Evolutionary conservation across 2,113 vertebrate species (phyloP), one percentile per base, ranked within the genome.

Genomic region (Cottus gobio): DNA sequence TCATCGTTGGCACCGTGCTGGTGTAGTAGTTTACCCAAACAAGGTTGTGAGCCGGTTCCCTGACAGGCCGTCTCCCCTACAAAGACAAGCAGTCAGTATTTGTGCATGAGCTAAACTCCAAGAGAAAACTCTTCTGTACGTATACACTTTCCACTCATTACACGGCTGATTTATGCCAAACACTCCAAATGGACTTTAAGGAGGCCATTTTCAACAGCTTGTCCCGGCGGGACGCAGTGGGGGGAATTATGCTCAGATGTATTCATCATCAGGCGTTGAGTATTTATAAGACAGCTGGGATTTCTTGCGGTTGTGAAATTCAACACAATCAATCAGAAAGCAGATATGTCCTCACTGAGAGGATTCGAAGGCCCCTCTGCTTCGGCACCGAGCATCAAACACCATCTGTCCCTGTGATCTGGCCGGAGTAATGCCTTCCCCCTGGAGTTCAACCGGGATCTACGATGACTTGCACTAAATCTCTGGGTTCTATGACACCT

Each of bases 21-120:
- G 60, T 66, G 69, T 61, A 76, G 90, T 90, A 76, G 90, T 90
- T 92, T 90, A 92, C 87, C 90, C 90, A 92, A 93, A 92, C 91
- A 91, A 86, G 88, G 80, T 71, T 65, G 83, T 54, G 71, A 82
- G 70, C 54, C 10, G 58, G 79, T 82, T 78, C 77, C 39, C 75
- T 44, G 78, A 89, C 37, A 54, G 57, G 37, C 62, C 26, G 20
- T 69, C 69, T 64, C 83, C 60, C 80, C 77, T 73, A 65, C 74
- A 62, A 67, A 81, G 80, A 90, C 64, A 46, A 79, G 87, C 75
- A 76, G 71, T 48, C 89, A 71, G 70, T 88, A 86, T 88, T 90
- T 88, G 85, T 90, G 80, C 89, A 85, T 85, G 79, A 92, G 58
- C 11, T 42, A 44, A 80, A 70, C 52, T 70, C 58, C 15, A 28